Conservation (phyloP, 2,113 vertebrate genomes). For the Xyrauchen texanus region DNA sequence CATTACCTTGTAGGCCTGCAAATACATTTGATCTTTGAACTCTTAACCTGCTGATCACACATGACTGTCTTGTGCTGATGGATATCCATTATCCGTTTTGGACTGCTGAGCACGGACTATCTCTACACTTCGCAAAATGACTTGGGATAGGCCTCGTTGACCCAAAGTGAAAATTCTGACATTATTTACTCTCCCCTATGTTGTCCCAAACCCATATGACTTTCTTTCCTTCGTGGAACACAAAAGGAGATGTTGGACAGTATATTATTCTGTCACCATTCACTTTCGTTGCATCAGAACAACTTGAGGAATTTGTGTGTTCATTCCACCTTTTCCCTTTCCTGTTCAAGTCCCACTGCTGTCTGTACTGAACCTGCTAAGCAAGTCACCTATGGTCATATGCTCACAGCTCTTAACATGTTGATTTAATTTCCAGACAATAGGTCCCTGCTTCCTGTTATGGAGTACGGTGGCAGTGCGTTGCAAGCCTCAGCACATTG, state of each 20-base stretch:
- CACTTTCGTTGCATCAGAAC: no score
- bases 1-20: slow-evolving; percentile 45
- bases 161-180: no score
- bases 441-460: slow-evolving; percentile 82
- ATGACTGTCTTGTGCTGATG: slow-evolving; percentile 67
- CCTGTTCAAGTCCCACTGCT: slow-evolving; percentile 45
- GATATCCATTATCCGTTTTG: slow-evolving; percentile 61
- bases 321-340: slow-evolving; percentile 34
- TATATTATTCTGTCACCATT: no score
- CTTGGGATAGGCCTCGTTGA: no score
- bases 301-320: not conserved
- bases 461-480: slow-evolving; percentile 67
- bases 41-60: slow-evolving; percentile 65
- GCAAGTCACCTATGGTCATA: slow-evolving; percentile 62
- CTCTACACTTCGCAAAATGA: not conserved
- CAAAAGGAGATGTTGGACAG: no score
- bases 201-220: no score
- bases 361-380: slow-evolving; percentile 45
- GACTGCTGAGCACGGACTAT: not conserved
- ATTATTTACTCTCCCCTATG: no score
- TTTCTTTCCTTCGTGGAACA: no score
- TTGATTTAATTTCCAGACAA: slow-evolving; percentile 76
- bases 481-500: slow-evolving; percentile 85
- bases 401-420: slow-evolving; percentile 63
- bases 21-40: slow-evolving; percentile 66